Percentiles rank a stretch among this genome's conserved stretches.
phyloP scores from a whole-genome alignment of 2,113 vertebrate species.

The Aleadryas rufinucha region DNA sequence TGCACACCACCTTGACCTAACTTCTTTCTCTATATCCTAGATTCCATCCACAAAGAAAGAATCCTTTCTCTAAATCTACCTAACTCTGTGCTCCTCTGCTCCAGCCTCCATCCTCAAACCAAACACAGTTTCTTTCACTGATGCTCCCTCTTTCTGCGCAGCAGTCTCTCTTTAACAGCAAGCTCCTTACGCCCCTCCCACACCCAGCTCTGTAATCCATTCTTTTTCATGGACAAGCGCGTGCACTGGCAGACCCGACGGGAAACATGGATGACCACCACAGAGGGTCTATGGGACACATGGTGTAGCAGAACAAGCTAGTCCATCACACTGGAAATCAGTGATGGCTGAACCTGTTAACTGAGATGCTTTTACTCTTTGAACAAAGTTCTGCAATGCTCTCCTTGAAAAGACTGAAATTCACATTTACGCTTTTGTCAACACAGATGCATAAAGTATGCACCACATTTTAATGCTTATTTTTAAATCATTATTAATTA shows the following conservation, averaged over 20 bases:
- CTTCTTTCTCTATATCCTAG: not conserved
- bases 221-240: fast-evolving
- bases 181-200: not conserved
- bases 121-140: not conserved
- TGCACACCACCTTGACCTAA: not conserved
- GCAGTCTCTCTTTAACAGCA: not conserved
- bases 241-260: fast-evolving
- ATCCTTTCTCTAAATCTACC: not conserved
- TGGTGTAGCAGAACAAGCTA: not conserved
- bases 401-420: not conserved
- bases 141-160: not conserved
- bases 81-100: not conserved
- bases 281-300: not conserved
- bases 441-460: not conserved
- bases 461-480: not conserved
- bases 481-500: not conserved
- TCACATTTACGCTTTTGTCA: not conserved
- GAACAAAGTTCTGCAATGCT: not conserved
- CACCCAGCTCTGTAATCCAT: not conserved
- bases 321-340: not conserved
- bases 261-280: fast-evolving
- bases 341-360: not conserved
- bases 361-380: not conserved
- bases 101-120: not conserved
- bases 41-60: not conserved